Percentiles rank a stretch among this genome's conserved stretches.
Conservation (phyloP, 2,113 vertebrate species). For the Crotalus viridis region DNA sequence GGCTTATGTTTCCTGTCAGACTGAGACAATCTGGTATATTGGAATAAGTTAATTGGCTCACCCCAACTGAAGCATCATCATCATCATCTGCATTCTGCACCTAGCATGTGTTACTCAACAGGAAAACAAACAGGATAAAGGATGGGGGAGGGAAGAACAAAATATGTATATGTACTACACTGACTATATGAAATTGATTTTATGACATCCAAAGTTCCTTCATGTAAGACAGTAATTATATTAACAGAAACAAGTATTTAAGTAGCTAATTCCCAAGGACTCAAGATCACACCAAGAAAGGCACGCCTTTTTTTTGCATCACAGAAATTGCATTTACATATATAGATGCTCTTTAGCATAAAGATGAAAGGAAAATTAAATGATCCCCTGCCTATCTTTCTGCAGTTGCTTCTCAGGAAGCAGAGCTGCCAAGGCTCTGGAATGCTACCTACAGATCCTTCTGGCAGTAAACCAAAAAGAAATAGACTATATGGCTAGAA, state of each 20-base stretch:
- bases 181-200: neutral
- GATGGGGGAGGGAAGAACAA: neutral
- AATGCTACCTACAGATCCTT: neutral
- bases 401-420: neutral
- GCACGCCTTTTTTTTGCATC: neutral
- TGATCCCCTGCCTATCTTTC: neutral
- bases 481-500: neutral
- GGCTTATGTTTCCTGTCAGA: slow-evolving; percentile 61
- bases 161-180: neutral
- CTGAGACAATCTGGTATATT: slow-evolving; percentile 41
- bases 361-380: neutral
- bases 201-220: neutral
- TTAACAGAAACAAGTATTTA: neutral
- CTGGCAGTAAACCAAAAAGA: neutral
- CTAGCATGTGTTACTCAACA: slow-evolving; percentile 43
- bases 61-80: neutral
- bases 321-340: neutral
- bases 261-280: neutral
- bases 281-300: neutral
- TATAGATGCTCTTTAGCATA: neutral
- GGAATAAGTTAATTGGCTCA: slow-evolving; percentile 50
- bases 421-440: neutral
- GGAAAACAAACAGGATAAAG: slow-evolving; percentile 64
- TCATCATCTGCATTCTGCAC: slow-evolving; percentile 41
- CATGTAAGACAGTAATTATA: neutral